Evolutionary conservation across 2,888 invertebrate genomes (phyloP), one percentile per base, ranked within the genome.

Genomic region (Schizotus pectinicornis): DNA sequence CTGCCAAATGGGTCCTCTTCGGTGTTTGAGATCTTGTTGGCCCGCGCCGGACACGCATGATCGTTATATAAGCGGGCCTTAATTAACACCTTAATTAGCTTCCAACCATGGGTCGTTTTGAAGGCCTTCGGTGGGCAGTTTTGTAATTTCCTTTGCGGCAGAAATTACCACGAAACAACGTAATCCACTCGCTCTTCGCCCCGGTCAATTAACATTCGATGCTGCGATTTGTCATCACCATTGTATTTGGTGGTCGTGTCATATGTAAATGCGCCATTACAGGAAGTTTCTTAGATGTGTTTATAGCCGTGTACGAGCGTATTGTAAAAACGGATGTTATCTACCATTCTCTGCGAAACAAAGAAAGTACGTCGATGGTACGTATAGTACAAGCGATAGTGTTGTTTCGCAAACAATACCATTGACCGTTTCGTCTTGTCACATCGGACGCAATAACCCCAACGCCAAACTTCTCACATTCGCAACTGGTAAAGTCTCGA

Each of bases 201-300:
- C 42, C 38, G 32, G 41, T 53, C 37, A 45, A 45, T 53, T 53
- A 53, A 32, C 41, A 43, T 51, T 43, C 47, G 41, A 35, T 50
- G 33, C 34, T 45, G 30, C 8, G 42, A 47, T 47, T 41, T 54
- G 54, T 54, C 54, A 41, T 39, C 34, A 12, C 34, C 31, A 47
- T 54, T 54, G 54, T 54, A 35, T 54, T 47, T 45, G 53, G 43
- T 12, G 34, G 41, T 11, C 51, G 51, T 51, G 51, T 46, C 43
- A 47, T 54, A 54, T 54, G 54, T 34, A 35, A 54, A 54, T 54
- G 14, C 30, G 12, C 3, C 7, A 39, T 47, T 54, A 41, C 54
- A 38, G 54, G 54, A 54, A 54, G 54, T 41, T 47, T 38, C 39
- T 43, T 42, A 51, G 51, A 54, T 46, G 47, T 47, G 54, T 54